Evolutionary conservation across 2,797 vertebrate species (phyloP).

Genomic region (Myiotriccus ornatus): DNA sequence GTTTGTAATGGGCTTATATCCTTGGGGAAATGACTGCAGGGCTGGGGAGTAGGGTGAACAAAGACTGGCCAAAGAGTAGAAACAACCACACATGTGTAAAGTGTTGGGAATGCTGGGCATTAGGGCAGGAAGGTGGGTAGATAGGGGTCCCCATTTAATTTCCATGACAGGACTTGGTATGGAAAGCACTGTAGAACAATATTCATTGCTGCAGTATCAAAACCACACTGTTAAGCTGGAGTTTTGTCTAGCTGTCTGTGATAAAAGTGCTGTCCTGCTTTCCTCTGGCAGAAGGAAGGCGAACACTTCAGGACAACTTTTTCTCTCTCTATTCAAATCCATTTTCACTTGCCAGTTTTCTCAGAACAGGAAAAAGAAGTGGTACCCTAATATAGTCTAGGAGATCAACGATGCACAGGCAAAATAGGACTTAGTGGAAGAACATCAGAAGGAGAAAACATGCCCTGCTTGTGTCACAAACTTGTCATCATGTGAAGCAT

Average conservation of each 20-base stretch:
- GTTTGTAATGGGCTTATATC: background rate
- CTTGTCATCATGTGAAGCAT: fast-evolving
- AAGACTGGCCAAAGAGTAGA: background rate
- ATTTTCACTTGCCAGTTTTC: background rate
- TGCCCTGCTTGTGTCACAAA: background rate
- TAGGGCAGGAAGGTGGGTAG: background rate
- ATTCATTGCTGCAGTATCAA: background rate
- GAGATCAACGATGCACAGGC: background rate
- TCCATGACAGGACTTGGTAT: background rate
- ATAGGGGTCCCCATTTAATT: background rate
- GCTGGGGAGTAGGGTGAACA: background rate
- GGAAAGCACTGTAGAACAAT: background rate
- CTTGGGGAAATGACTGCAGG: background rate
- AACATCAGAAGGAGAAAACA: background rate
- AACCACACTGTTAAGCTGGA: background rate
- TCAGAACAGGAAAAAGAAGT: background rate
- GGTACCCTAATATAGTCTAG: background rate
- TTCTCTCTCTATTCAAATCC: background rate
- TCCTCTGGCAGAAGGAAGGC: background rate
- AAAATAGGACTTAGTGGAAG: background rate
- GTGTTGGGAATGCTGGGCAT: background rate
- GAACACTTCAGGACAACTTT: background rate
- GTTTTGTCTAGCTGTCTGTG: background rate
- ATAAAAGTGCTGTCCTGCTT: background rate
- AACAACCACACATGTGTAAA: background rate